phyloP scores from a whole-genome alignment of 2,113 vertebrate species.

The Ammodytes marinus region DNA sequence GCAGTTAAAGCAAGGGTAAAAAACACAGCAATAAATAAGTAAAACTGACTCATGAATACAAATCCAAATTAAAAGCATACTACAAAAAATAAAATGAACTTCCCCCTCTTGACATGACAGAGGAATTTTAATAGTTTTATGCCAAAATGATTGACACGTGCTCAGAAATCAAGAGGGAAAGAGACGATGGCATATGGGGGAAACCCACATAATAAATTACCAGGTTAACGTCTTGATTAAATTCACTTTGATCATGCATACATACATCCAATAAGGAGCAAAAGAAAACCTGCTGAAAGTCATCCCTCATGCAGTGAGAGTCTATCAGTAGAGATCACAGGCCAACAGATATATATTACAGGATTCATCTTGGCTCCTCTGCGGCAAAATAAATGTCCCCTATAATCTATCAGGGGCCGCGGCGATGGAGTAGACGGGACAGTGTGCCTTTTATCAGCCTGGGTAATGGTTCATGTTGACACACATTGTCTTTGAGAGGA shows the following conservation, averaged over 20 bases:
- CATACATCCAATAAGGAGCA: neutral
- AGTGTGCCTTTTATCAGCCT: constrained; percentile 75
- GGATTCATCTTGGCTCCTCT: constrained; percentile 69
- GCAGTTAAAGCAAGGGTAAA: no score
- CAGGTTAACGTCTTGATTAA: neutral
- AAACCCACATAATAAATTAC: neutral
- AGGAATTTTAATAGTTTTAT: neutral
- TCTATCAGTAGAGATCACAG: constrained; percentile 53
- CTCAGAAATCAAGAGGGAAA: neutral
- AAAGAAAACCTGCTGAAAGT: neutral
- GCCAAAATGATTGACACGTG: neutral
- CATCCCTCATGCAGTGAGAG: constrained; percentile 16
- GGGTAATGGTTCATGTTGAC: constrained; percentile 84
- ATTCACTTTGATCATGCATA: neutral
- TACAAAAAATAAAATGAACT: no score
- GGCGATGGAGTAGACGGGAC: constrained; percentile 71
- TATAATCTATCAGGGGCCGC: constrained; percentile 73
- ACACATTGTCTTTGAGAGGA: constrained; percentile 77
- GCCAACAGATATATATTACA: constrained; percentile 75
- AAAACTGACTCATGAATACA: no score
- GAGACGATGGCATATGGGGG: neutral
- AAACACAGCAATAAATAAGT: no score
- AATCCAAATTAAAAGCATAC: no score
- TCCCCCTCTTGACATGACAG: neutral
- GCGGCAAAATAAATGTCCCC: constrained; percentile 77